phyloP scores from a whole-genome alignment of 1,140 invertebrate genomes.

The Pachyrhynchus sulphureomaculatus region DNA sequence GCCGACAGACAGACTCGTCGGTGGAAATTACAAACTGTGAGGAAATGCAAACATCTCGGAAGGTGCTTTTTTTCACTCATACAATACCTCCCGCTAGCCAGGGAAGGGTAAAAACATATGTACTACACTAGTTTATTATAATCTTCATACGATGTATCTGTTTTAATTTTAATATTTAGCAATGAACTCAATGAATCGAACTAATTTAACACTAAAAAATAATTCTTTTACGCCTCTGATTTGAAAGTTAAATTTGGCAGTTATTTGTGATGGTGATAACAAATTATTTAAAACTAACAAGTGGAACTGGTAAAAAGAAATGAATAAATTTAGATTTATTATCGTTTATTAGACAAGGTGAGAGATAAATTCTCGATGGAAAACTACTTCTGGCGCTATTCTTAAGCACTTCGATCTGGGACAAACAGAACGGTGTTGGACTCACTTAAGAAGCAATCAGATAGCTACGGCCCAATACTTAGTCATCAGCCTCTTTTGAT shows the following conservation, averaged over 20 bases:
- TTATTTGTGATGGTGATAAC: not conserved
- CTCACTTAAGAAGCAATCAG: conserved; percentile 44
- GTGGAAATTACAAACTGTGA: too few relatives aligned
- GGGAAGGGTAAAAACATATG: too few relatives aligned
- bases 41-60: too few relatives aligned
- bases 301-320: not conserved
- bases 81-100: too few relatives aligned
- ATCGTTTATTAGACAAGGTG: not conserved
- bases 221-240: not conserved
- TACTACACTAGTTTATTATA: too few relatives aligned
- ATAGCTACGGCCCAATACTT: conserved; percentile 36
- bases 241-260: not conserved
- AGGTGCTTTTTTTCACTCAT: too few relatives aligned
- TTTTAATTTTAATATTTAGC: too few relatives aligned
- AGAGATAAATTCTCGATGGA: not conserved
- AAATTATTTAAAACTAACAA: conserved; percentile 5
- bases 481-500: conserved; percentile 39
- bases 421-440: conserved; percentile 37
- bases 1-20: too few relatives aligned
- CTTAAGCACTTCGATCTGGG: conserved; percentile 33
- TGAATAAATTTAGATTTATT: not conserved
- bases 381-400: conserved; percentile 7
- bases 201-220: not conserved
- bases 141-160: too few relatives aligned
- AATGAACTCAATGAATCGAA: not conserved